Evolutionary conservation across 2,113 vertebrate species (phyloP).

Genomic region (Potamarius usumacintae): DNA sequence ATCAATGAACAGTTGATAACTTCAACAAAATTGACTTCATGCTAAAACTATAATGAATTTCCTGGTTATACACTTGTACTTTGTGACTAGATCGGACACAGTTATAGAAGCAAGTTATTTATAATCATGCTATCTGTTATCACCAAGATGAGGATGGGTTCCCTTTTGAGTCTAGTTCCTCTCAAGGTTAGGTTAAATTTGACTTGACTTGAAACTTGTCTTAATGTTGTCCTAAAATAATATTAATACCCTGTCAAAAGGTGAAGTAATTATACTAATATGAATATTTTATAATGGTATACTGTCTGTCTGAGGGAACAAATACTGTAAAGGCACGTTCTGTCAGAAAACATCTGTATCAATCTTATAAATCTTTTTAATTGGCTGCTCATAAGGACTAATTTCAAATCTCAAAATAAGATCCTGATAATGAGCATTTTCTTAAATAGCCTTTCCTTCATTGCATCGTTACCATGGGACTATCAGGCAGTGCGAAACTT

Average conservation of each 20-base stretch:
- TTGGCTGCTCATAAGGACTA: neutral
- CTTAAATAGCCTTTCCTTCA: neutral
- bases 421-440: slow-evolving; percentile 18
- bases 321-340: neutral
- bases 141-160: no score
- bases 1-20: no score
- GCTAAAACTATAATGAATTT: no score
- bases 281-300: neutral
- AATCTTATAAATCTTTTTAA: neutral
- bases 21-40: no score
- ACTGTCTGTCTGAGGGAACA: neutral
- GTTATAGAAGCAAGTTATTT: no score
- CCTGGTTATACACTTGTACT: no score
- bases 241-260: neutral
- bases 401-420: slow-evolving; percentile 1
- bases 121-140: no score
- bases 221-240: no score
- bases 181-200: no score
- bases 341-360: neutral
- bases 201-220: no score
- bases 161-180: no score
- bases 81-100: no score
- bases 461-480: neutral
- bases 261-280: neutral
- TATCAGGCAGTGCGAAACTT: slow-evolving; percentile 11